Base-by-base conservation (phyloP, 2,888 invertebrate genomes). In the Zele albiditarsus region DNA sequence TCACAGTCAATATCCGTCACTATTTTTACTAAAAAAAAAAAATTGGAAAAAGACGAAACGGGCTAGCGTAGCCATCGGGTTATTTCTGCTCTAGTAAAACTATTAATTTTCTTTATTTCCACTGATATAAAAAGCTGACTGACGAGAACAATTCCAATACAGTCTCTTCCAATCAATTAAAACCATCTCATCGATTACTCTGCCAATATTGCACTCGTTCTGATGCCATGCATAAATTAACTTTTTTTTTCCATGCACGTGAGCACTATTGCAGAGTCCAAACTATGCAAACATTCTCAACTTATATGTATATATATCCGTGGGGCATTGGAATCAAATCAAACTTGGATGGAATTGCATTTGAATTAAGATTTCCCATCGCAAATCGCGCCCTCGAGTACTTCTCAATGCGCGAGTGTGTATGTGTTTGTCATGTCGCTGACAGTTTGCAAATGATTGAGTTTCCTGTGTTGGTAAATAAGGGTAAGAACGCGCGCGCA, bases 391-490 rank as follows among this genome's bases (percentile, higher is more conserved):
- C 63, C 38, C 46, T 65, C 53, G 8, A 63, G 53, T 62, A 33
- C 49, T 53, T 53, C 53, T 53, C 53, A 53, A 53, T 53, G n/a
- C n/a, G 2, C 53, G 20, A 57, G 14, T n/a, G 5, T 42, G 38
- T 58, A n/a, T 28, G 57, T 66, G 33, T 46, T 80, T 80, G 84
- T 75, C 77, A 78, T 84, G 85, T 75, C 77, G 83, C 77, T 85
- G 86, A 85, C 86, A 85, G 86, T 83, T 86, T 84, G 84, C 80
- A 84, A 86, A 87, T 86, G 85, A 84, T 85, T 81, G 77, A 84
- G 84, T 85, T 86, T 83, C 80, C 77, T 73, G 77, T 74, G 78
- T 46, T 80, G 77, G 83, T 81, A 74, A 75, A 73, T 75, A 72
- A 74, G 66, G 74, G 74, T 27, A 25, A 79, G 78, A 80, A 77